A percentile compares a stretch with the other conserved stretches of the same genome.
These are phyloP conservation scores for Cryptus viduatorius DNA, from an alignment of 2,888 invertebrate genomes.

Conservation along the genomic window DNA sequence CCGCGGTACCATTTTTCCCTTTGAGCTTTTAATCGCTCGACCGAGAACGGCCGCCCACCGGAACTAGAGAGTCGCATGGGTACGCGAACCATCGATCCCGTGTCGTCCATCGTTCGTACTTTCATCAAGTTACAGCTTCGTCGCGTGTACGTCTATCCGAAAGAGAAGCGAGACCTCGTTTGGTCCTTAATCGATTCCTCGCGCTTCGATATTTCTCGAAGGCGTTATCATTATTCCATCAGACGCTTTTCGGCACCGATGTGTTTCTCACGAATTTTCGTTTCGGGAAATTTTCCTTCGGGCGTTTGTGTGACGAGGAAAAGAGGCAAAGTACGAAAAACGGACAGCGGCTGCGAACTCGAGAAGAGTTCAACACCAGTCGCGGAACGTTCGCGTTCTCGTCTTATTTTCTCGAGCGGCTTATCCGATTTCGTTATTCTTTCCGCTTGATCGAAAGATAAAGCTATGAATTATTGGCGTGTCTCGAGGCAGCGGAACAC, in stretches of 20 bases:
- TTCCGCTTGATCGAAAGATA: slow-evolving; percentile 47
- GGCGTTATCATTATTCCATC: slow-evolving; percentile 12
- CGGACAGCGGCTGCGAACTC: neutral
- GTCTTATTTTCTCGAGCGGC: slow-evolving; percentile 30
- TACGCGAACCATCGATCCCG: slow-evolving; percentile 9
- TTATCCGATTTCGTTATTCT: slow-evolving; percentile 48
- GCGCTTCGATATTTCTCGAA: slow-evolving; percentile 2
- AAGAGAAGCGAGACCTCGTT: slow-evolving; percentile 12
- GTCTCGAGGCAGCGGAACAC: slow-evolving; percentile 50
- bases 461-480: slow-evolving; percentile 52
- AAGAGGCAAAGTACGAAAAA: neutral
- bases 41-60: slow-evolving; percentile 11
- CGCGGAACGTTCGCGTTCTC: slow-evolving; percentile 15
- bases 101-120: slow-evolving; percentile 5
- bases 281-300: slow-evolving; percentile 61
- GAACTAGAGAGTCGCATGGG: slow-evolving; percentile 18
- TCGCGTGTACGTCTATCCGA: neutral
- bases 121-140: neutral
- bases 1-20: slow-evolving; percentile 54
- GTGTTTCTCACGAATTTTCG: slow-evolving; percentile 65
- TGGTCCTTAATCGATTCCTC: neutral
- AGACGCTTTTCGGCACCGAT: slow-evolving; percentile 37
- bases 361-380: slow-evolving; percentile 7
- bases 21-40: slow-evolving; percentile 73
- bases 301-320: slow-evolving; percentile 15